Percentiles rank a stretch among this genome's conserved stretches.
Evolutionary conservation across 1,140 invertebrate species (phyloP).

Genomic region (Dysdera silvatica): DNA sequence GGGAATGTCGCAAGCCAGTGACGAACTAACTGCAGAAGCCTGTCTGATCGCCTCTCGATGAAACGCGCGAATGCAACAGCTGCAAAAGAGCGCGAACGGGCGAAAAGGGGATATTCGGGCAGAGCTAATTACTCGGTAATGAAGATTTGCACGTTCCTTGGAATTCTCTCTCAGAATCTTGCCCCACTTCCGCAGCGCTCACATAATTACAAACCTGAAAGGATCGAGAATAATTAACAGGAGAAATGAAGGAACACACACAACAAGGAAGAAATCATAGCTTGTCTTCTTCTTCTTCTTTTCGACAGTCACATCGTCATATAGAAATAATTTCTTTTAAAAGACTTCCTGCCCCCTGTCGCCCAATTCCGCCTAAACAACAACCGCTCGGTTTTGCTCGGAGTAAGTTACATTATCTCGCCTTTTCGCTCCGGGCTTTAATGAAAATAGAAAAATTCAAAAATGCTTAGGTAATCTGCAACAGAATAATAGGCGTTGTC

Average conservation of each 20-base stretch:
- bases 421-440: conserved; percentile 15
- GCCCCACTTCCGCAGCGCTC: neutral
- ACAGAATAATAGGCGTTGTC: conserved; percentile 30
- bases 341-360: conserved; percentile 26
- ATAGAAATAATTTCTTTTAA: no score
- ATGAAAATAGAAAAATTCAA: conserved; percentile 31
- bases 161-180: conserved; percentile 21
- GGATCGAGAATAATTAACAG: conserved; percentile 29
- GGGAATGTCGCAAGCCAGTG: no score
- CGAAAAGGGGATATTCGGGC: conserved; percentile 21
- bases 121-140: conserved; percentile 30
- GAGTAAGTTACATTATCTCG: conserved; percentile 27
- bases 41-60: conserved; percentile 5
- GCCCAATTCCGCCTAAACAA: conserved; percentile 13
- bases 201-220: conserved; percentile 28
- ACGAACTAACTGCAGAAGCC: no score
- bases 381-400: conserved; percentile 24
- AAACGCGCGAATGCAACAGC: conserved; percentile 19
- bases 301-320: conserved; percentile 27
- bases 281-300: no score
- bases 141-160: conserved; percentile 31
- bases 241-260: conserved; percentile 29
- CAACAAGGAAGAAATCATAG: no score
- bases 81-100: conserved; percentile 16
- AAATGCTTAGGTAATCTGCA: conserved; percentile 28